These are phyloP conservation scores for Octodon degus DNA, from an alignment of 2,113 vertebrate species.

Conservation along the genomic window DNA sequence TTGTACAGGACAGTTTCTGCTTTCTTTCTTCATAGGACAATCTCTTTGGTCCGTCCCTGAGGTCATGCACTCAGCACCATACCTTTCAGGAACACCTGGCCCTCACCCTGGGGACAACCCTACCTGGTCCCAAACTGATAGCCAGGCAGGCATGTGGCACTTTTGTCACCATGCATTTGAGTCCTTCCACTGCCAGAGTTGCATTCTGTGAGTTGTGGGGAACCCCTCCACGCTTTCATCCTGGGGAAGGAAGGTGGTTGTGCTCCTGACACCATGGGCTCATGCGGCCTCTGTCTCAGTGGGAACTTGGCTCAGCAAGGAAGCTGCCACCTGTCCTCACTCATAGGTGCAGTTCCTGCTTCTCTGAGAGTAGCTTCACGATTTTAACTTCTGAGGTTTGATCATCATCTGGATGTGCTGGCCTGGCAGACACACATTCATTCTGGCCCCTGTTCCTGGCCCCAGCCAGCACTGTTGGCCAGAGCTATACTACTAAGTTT, in stretches of 20 bases:
- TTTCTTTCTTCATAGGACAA: neutral
- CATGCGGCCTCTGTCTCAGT: fast-evolving
- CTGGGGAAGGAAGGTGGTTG: neutral
- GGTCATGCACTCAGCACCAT: neutral
- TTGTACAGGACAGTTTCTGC: neutral
- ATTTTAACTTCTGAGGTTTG: neutral
- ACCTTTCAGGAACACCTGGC: neutral
- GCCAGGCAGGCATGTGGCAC: too few species aligned
- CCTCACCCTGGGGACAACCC: neutral
- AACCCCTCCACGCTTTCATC: neutral
- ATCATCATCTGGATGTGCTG: neutral
- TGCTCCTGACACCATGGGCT: neutral
- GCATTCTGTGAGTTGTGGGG: neutral
- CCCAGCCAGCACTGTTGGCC: neutral
- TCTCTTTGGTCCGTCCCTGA: neutral
- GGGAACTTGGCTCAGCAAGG: neutral
- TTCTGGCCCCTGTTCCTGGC: neutral
- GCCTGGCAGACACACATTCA: neutral
- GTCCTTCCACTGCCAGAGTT: neutral
- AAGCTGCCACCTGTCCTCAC: neutral
- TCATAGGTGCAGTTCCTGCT: neutral
- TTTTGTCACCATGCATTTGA: neutral
- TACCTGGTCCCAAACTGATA: neutral
- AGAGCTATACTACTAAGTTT: neutral
- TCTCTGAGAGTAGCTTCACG: neutral